phyloP scores from a whole-genome alignment of 2,888 invertebrate genomes.

The Thelaira solivaga region DNA sequence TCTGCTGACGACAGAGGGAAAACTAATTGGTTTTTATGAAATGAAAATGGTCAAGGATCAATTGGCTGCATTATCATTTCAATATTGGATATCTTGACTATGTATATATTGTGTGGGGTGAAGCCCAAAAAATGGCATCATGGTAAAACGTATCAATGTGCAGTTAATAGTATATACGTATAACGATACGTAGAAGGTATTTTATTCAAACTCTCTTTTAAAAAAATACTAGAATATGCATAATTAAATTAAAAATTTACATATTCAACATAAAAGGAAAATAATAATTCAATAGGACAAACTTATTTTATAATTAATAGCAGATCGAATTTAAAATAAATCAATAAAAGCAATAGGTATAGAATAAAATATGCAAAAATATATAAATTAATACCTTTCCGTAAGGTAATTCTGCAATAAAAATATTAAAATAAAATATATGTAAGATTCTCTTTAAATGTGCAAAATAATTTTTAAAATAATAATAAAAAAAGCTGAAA shows the following conservation, averaged over 20 bases:
- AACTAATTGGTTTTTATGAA: too few species aligned
- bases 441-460: not conserved
- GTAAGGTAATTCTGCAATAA: constrained; percentile 60
- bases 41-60: too few species aligned
- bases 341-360: constrained; percentile 40
- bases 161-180: too few species aligned
- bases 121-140: too few species aligned
- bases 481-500: constrained; percentile 12
- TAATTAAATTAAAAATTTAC: constrained; percentile 16
- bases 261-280: constrained; percentile 19
- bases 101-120: too few species aligned
- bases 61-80: too few species aligned
- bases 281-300: constrained; percentile 41
- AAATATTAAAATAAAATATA: constrained; percentile 8
- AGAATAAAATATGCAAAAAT: constrained; percentile 33
- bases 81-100: too few species aligned
- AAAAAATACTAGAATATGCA: not conserved
- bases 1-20: too few species aligned
- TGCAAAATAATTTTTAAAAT: not conserved
- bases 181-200: not conserved
- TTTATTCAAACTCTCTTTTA: constrained; percentile 4
- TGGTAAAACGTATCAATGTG: too few species aligned
- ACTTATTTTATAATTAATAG: constrained; percentile 30
- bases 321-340: constrained; percentile 52
- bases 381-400: constrained; percentile 59